Base-by-base conservation (phyloP, 2,888 invertebrate species). In the Torymus tubicola region DNA sequence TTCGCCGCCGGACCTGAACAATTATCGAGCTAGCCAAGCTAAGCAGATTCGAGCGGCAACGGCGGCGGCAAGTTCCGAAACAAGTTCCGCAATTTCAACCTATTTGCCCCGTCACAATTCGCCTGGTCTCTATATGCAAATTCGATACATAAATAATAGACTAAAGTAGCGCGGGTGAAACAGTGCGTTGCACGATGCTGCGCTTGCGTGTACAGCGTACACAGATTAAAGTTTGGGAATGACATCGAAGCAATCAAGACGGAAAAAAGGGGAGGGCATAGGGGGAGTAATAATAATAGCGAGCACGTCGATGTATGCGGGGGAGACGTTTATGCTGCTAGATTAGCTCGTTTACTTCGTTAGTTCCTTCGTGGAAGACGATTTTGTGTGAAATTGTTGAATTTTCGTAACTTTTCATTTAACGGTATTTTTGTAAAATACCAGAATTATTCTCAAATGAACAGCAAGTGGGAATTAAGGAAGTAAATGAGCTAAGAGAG, bases 61-160 rank as follows among this genome's bases (percentile, higher is more conserved):
- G 14, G n/a, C 53, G 16, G n/a, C n/a, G 8, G 12, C 13, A 24
- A 68, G 68, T 68, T 68, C 50, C 52, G 60, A 50, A 60, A 60
- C 73, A 67, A 74, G 68, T 68, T 79, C 73, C 13, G 68, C 69
- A 73, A 79, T 68, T 79, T 57, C 73, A 14, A 69, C 61, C 73
- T 57, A 64, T 73, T 69, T 73, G 50, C 67, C 55, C 42, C 60
- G 57, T 67, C 67, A 71, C 61, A 67, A 60, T 78, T 78, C 72
- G 60, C 71, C 60, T 61, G 58, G 52, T 21, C 52, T 65, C 60
- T 60, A 50, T 67, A 55, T 55, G 55, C 21, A 67, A 70, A 75
- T 68, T 72, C 50, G 63, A 68, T 71, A 63, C 53, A 63, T 57
- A 77, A 72, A 80, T 63, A 76, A 69, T 63, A 42, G 42, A 42